Conservation (phyloP, 1,140 invertebrate genomes). For the Lamellibrachia luymesi region DNA sequence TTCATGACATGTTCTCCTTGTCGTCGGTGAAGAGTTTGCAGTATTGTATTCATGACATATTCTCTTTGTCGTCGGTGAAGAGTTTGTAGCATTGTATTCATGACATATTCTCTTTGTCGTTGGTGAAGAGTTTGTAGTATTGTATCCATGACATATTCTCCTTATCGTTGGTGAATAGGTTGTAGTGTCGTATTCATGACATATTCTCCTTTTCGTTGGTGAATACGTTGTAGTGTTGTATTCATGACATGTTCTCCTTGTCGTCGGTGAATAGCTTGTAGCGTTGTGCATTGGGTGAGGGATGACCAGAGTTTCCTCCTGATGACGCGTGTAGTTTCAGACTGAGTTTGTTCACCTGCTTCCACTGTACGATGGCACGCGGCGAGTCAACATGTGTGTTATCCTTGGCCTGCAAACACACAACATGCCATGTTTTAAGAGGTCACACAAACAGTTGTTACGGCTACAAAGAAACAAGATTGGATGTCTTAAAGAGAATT, state of each 20-base stretch:
- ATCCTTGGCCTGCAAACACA: background rate
- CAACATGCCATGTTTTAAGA: background rate
- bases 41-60: background rate
- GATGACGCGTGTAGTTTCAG: background rate
- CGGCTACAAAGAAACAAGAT: no score
- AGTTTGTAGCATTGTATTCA: background rate
- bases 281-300: background rate
- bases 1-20: background rate
- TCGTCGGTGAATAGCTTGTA: background rate
- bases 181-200: background rate
- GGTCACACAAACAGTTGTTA: no score
- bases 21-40: no score
- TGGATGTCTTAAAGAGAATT: no score
- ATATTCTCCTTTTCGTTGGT: background rate
- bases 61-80: background rate
- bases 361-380: slow-evolving; percentile 12
- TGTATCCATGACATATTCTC: background rate
- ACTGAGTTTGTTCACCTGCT: slow-evolving; percentile 6
- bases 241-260: background rate
- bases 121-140: no score
- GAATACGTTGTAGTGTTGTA: background rate
- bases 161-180: background rate
- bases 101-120: background rate
- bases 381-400: background rate
- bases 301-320: background rate